Conservation (phyloP, 2,113 vertebrate genomes). For the Carollia perspicillata region DNA sequence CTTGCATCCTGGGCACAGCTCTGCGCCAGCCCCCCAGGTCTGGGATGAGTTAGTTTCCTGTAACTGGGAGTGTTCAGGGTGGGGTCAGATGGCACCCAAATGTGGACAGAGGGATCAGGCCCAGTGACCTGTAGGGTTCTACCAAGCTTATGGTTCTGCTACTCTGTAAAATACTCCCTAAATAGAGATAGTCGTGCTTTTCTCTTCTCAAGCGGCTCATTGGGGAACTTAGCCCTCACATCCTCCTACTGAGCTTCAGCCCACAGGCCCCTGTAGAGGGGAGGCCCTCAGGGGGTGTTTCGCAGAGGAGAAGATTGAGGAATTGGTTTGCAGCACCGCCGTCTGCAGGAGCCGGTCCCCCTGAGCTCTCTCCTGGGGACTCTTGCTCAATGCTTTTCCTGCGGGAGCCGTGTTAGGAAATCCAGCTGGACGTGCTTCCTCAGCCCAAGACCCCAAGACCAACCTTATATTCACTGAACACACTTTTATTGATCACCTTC, state of each 20-base stretch:
- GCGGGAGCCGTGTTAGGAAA: neutral
- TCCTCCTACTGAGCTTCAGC: neutral
- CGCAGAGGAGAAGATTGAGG: neutral
- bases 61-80: neutral
- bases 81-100: neutral
- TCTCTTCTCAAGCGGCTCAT: neutral
- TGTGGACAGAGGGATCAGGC: neutral
- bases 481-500: neutral
- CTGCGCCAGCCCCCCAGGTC: neutral
- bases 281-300: neutral
- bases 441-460: neutral
- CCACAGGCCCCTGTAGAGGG: neutral
- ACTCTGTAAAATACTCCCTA: neutral
- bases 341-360: neutral
- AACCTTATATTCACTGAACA: neutral
- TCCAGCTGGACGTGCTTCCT: neutral
- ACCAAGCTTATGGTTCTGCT: neutral
- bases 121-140: neutral
- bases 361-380: neutral
- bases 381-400: neutral
- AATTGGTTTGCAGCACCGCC: neutral
- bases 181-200: neutral
- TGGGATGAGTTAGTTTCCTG: neutral
- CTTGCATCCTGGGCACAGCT: neutral
- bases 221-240: neutral